These are phyloP conservation scores for Kryptolebias marmoratus DNA, from an alignment of 2,113 vertebrate species.

Conservation along the genomic window DNA sequence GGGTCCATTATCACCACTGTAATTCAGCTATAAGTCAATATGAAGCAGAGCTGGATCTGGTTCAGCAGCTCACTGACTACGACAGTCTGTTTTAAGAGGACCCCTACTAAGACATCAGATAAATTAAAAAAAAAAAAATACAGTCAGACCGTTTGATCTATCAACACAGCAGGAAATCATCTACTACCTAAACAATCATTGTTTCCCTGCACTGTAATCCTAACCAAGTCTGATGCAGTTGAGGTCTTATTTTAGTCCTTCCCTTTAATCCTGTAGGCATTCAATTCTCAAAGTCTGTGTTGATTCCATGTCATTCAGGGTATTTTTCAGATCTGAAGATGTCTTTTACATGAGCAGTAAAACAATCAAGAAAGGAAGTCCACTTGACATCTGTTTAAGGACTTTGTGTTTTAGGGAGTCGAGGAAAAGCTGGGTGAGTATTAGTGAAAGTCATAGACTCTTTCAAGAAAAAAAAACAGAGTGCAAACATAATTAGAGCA, in stretches of 20 bases:
- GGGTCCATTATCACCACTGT: constrained; percentile 3
- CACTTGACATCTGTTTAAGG: not conserved
- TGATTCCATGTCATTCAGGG: not conserved
- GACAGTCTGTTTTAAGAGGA: constrained; percentile 27
- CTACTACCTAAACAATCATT: not conserved
- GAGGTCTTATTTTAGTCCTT: not conserved
- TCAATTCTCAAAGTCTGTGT: not conserved
- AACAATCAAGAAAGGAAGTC: not conserved
- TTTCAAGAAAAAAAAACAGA: not conserved
- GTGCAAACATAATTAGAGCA: not conserved
- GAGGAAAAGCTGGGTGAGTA: too few relatives aligned
- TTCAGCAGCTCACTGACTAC: constrained; percentile 17
- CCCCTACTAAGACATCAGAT: constrained; percentile 1
- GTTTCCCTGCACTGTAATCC: not conserved
- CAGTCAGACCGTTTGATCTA: not conserved
- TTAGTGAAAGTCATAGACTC: too few relatives aligned
- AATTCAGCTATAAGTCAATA: constrained; percentile 1
- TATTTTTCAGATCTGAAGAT: not conserved
- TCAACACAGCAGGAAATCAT: constrained; percentile 1
- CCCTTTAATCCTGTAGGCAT: not conserved
- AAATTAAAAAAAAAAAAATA: constrained; percentile 16
- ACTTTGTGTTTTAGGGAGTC: too few relatives aligned
- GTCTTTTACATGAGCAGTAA: not conserved
- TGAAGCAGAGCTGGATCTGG: constrained; percentile 11
- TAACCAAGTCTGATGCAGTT: not conserved